Conservation (phyloP, 1,140 invertebrate species). For the Araneus ventricosus region DNA sequence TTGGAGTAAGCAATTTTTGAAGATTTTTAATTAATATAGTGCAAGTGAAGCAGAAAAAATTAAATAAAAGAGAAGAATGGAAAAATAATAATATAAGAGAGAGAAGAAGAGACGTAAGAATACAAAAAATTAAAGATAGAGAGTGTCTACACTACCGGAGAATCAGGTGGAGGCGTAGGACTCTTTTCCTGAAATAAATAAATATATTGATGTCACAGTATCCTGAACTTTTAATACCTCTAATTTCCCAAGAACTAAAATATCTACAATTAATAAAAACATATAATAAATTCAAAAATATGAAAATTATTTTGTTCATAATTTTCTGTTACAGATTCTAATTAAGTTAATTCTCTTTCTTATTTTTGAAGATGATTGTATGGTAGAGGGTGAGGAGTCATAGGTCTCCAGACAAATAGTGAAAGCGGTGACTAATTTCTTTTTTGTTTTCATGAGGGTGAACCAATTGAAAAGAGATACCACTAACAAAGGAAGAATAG, state of each 20-base stretch:
- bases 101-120: conserved; percentile 16
- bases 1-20: no score
- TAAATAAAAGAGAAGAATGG: conserved; percentile 28
- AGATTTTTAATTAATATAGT: no score
- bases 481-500: no score
- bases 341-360: neutral
- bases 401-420: no score
- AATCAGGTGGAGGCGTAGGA: conserved; percentile 72
- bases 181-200: conserved; percentile 74
- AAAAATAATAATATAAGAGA: conserved; percentile 34
- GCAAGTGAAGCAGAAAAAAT: conserved; percentile 51
- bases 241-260: neutral
- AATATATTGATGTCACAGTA: conserved; percentile 56
- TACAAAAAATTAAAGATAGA: conserved; percentile 59
- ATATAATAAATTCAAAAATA: neutral
- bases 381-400: no score
- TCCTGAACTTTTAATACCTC: neutral
- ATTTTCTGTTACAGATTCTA: neutral
- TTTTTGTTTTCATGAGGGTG: no score
- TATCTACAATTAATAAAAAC: neutral
- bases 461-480: no score
- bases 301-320: neutral
- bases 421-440: no score
- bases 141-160: conserved; percentile 75
- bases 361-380: neutral